Evolutionary conservation across 2,113 vertebrate species (phyloP).

Genomic region (Gyps fulvus): DNA sequence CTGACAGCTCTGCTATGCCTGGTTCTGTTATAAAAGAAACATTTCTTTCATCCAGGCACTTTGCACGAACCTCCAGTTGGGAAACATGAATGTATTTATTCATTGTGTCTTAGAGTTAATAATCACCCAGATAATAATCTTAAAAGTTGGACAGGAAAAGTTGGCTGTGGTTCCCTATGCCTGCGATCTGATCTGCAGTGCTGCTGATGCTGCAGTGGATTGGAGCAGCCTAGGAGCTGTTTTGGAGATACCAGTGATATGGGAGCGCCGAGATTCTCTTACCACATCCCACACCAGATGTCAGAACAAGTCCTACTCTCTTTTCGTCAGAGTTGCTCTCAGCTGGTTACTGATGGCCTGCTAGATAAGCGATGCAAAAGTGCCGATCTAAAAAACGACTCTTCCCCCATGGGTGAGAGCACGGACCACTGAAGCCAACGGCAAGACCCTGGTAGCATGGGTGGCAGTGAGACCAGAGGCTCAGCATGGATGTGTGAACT

Average conservation of each 20-base stretch:
- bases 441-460: not conserved
- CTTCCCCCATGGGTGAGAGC: not conserved
- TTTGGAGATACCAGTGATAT: not conserved
- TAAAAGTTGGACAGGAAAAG: constrained; percentile 5
- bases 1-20: constrained; percentile 17
- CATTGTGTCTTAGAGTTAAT: not conserved
- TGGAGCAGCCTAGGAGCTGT: not conserved
- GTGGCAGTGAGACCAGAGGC: not conserved
- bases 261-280: not conserved
- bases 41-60: constrained; percentile 48
- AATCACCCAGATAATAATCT: constrained; percentile 37
- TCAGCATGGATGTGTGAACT: not conserved
- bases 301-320: not conserved
- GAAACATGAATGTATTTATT: constrained; percentile 45
- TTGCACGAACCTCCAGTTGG: constrained; percentile 17
- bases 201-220: not conserved
- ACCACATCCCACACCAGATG: not conserved
- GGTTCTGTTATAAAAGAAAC: constrained; percentile 48
- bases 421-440: not conserved
- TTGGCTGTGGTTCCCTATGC: not conserved
- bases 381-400: not conserved
- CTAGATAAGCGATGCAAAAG: not conserved
- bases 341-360: not conserved
- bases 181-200: not conserved
- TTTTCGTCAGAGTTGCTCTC: not conserved